Evolutionary conservation across 2,113 vertebrate genomes (phyloP).

Genomic region (Todiramphus saurophagus): DNA sequence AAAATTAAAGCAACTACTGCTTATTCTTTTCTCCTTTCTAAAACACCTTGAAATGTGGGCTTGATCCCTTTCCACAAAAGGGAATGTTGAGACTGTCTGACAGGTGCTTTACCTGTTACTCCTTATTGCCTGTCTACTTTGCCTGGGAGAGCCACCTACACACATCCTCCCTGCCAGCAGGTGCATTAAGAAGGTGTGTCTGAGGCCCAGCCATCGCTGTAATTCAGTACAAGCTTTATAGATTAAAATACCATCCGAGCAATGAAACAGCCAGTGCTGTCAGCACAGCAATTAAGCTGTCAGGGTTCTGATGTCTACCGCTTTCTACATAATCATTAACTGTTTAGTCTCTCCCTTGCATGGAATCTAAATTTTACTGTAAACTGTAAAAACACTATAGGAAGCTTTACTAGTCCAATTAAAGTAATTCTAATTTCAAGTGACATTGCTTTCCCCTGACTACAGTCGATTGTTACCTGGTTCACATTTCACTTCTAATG

Average conservation of each 20-base stretch:
- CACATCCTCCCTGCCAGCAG: constrained; percentile 12
- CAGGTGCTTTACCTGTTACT: neutral
- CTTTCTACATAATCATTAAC: neutral
- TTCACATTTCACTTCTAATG: neutral
- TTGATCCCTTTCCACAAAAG: neutral
- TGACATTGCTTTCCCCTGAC: neutral
- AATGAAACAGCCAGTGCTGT: neutral
- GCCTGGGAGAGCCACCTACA: constrained; percentile 10
- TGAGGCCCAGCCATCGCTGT: neutral
- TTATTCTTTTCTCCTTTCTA: neutral
- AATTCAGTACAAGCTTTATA: neutral
- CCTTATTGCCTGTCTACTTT: neutral
- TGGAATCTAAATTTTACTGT: neutral
- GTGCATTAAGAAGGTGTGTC: constrained; percentile 8
- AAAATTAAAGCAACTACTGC: neutral
- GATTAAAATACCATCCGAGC: neutral
- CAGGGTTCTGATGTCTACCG: neutral
- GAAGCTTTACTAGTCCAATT: neutral
- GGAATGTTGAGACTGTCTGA: neutral
- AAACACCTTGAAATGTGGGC: neutral
- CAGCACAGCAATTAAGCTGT: constrained; percentile 45
- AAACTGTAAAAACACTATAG: neutral
- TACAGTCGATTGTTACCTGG: neutral
- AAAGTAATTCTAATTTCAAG: neutral
- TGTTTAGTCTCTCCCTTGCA: neutral